phyloP scores from a whole-genome alignment of 2,797 vertebrate genomes.

The Hippoglossus hippoglossus region DNA sequence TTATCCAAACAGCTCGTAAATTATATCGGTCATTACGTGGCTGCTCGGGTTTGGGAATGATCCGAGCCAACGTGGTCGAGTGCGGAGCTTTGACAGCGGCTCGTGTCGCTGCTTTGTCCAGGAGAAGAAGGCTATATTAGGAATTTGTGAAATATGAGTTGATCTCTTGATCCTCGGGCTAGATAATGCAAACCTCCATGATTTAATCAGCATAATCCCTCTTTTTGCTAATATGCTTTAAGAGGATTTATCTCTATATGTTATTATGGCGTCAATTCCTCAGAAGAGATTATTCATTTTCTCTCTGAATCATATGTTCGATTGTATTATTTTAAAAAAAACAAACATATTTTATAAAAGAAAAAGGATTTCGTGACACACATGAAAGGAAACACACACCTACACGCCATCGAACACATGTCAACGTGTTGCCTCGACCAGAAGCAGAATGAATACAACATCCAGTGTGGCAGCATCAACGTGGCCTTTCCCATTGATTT shows the following conservation, averaged over 20 bases:
- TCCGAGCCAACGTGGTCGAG: too few relatives aligned
- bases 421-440: neutral
- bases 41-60: neutral
- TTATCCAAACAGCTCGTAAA: conserved; percentile 26
- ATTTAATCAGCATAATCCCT: conserved; percentile 64
- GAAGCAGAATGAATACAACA: neutral
- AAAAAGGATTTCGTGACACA: neutral
- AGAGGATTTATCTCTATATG: conserved; percentile 69
- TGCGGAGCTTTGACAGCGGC: too few relatives aligned
- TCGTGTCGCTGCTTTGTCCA: neutral
- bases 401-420: neutral
- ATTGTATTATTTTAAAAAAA: too few relatives aligned
- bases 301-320: conserved; percentile 2
- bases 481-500: conserved; percentile 55
- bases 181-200: conserved; percentile 56
- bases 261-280: conserved; percentile 40
- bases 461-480: conserved; percentile 7
- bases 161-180: conserved; percentile 54
- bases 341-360: neutral
- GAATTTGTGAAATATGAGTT: conserved; percentile 43
- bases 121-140: neutral
- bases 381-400: neutral
- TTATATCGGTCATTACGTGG: neutral
- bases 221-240: conserved; percentile 56
- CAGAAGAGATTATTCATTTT: neutral